phyloP scores from a whole-genome alignment of 2,113 vertebrate species.

The Clinocottus analis region DNA sequence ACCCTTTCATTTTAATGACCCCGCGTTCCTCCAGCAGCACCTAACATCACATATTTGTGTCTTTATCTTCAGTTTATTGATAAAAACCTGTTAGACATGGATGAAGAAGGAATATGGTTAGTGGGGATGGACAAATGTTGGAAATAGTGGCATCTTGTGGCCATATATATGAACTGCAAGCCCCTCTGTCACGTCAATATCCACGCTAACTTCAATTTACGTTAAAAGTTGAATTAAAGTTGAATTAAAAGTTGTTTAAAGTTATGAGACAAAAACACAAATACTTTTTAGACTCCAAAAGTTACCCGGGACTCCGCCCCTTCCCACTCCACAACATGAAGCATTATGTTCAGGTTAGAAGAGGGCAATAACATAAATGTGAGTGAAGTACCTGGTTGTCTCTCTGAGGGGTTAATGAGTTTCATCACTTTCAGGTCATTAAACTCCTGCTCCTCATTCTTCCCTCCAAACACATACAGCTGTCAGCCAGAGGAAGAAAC shows the following conservation, averaged over 20 bases:
- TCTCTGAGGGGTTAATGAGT: constrained; percentile 81
- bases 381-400: constrained; percentile 77
- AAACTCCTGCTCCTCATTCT: constrained; percentile 81
- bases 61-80: not conserved
- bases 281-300: no score
- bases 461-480: constrained; percentile 81
- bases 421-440: constrained; percentile 82
- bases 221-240: no score
- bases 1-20: not conserved
- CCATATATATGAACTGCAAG: no score
- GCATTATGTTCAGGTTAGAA: not conserved
- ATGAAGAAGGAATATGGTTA: not conserved
- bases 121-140: no score
- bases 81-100: not conserved
- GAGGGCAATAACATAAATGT: not conserved
- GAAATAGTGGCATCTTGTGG: no score
- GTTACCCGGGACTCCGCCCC: no score
- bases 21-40: not conserved
- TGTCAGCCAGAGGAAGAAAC: constrained; percentile 30
- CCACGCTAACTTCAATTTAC: no score
- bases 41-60: not conserved
- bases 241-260: no score
- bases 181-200: no score
- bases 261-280: no score
- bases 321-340: no score